Conservation (phyloP, 2,113 vertebrate species). For the Calidris pugnax region DNA sequence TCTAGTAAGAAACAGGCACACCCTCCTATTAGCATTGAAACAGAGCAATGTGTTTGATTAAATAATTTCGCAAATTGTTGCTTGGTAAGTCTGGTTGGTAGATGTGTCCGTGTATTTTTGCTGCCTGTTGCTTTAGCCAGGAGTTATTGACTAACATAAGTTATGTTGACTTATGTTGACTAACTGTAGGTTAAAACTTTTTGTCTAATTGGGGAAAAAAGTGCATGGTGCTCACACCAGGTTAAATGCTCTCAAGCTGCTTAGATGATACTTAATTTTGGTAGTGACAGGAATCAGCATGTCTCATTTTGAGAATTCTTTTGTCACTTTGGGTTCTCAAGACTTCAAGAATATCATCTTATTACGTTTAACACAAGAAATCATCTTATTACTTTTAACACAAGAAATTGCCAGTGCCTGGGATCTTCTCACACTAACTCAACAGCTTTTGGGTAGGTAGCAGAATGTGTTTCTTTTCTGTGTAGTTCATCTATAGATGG, state of each 20-base stretch:
- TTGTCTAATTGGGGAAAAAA: neutral
- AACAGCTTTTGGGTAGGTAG: neutral
- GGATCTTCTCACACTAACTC: neutral
- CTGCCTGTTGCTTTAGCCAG: neutral
- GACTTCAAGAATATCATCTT: neutral
- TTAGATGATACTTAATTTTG: neutral
- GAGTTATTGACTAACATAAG: neutral
- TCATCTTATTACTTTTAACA: neutral
- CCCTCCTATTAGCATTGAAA: accelerated
- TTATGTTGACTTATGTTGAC: neutral
- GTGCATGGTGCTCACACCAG: neutral
- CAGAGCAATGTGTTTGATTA: neutral
- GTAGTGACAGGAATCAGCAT: neutral
- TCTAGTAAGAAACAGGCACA: neutral
- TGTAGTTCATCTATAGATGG: neutral
- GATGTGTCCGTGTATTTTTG: accelerated
- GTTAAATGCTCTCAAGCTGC: neutral
- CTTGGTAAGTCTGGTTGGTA: neutral
- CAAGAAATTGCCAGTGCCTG: neutral
- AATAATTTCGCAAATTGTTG: neutral
- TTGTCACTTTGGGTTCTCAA: neutral
- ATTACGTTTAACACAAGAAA: neutral
- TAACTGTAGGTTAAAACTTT: neutral
- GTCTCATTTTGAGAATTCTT: neutral
- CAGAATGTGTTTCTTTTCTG: neutral